Evolutionary conservation across 2,888 invertebrate species (phyloP), one percentile per base, ranked within the genome.

Genomic region (Lepidochitona cinerea): DNA sequence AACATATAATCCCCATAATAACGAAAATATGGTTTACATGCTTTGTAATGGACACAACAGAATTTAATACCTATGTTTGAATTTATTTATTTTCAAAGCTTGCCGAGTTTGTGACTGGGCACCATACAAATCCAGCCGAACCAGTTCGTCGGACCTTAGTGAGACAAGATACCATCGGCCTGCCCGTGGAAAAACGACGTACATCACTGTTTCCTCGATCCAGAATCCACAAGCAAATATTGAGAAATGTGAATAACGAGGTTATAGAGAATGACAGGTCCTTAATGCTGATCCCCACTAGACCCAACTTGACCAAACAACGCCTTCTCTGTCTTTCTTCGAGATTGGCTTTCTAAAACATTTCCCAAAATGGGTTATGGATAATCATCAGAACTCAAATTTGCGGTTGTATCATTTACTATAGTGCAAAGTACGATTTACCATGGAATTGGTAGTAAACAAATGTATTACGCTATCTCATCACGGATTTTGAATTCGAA

Each of bases 151-250:
- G 26, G 23, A 59, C 2, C 12, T 18, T 41, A 12, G 26, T 26
- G 18, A 23, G 59, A 14, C 18, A 32, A 26, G 59, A 59, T 59
- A 59, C 59, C 29, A 26, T 59, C 7, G 59, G 59, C 9, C 23
- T 59, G 23, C 59, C 59, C 4, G 14, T 59, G 32, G 59, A 59
- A 32, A 59, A 29, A 23, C 5, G 59, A 26, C 23, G 59, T 23
- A 59, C 59, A 59, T 59, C 59, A 4, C 26, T 59, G 59, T 59
- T 59, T 59, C 59, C 59, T 14, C 23, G 32, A 23, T 59, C 59
- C 59, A 59, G 59, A 29, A 59, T 59, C 14, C 59, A 59, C 4
- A 59, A 59, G 59, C 59, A 59, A 59, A 59, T 59, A 14, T 26
- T 59, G 23, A 23, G 59, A 59, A 26, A 23, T 2, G 18, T 29